Base-by-base conservation (phyloP, 2,797 vertebrate genomes). In the Philypnodon macrostomus region DNA sequence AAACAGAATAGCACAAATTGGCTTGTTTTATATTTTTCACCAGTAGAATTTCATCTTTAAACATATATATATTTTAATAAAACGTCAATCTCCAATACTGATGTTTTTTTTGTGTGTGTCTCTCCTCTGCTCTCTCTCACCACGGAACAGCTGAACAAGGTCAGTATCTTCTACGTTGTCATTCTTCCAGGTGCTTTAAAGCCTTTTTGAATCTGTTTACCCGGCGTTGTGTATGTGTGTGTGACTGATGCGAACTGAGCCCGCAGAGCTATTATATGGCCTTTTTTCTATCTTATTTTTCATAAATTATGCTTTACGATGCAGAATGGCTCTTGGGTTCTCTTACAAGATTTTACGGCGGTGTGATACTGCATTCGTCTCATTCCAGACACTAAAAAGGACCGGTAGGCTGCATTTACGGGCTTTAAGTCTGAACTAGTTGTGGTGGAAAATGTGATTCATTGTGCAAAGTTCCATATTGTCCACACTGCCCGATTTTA, bases 371-470 rank as follows among this genome's bases (percentile, higher is more conserved):
- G 5, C 17, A 34, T 23, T 47, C 56, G 63, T 60, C 41, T 69
- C 47, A 64, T 70, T 75, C 51, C 39, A 41, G 15, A 18, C n/a
- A 14, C 44, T 42, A 38, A 49, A 75, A 64, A 56, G 58, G 47
- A 53, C 13, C 49, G 32, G 52, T 49, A 76, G 59, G 75, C 45
- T 38, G 39, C 63, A 63, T 73, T 78, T 70, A 52, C 58, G 30
- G 56, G 58, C 55, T 49, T 79, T 68, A 63, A 67, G 53, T 69
- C 44, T 11, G 54, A 69, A 30, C 35, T 48, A 45, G 67, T 73
- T 61, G 73, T 36, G 55, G 68, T 62, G 62, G 55, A 41, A 68
- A 77, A 69, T 67, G 54, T 69, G 67, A 82, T 70, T 72, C 56
- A 61, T 69, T 77, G 49, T 47, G 62, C 57, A 73, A 75, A 79